These are phyloP conservation scores for Epizoanthus stellaris DNA, from an alignment of 92 coral and sea anemone genomes.

Conservation along the genomic window DNA sequence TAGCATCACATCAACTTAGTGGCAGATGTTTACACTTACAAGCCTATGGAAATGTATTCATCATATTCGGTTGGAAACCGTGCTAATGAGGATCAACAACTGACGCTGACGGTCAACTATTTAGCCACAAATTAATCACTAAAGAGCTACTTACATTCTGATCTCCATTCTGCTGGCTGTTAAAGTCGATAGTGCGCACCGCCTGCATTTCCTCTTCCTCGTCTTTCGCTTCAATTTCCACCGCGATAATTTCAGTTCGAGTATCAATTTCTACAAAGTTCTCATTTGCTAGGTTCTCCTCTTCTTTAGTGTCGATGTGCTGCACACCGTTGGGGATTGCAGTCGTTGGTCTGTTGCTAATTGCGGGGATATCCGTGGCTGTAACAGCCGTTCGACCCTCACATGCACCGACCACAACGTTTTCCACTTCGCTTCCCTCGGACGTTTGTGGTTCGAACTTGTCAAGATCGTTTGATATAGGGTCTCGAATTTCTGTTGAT, in stretches of 20 bases:
- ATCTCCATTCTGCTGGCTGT: neutral
- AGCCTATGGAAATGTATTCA: constrained; percentile 1
- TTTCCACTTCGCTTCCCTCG: neutral
- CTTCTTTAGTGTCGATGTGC: neutral
- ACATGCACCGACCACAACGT: neutral
- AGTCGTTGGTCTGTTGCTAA: neutral
- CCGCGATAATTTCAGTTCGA: neutral
- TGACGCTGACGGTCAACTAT: constrained; percentile 1
- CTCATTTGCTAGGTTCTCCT: neutral
- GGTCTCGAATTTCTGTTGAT: constrained; percentile 44
- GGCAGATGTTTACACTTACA: neutral
- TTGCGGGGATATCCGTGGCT: neutral
- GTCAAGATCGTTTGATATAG: constrained; percentile 26
- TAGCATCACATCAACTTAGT: neutral
- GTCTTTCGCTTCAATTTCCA: neutral
- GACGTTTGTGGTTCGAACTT: constrained; percentile 16
- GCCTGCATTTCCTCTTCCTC: constrained; percentile 28
- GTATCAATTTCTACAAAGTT: neutral
- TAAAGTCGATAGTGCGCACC: constrained; percentile 20
- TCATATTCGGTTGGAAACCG: neutral
- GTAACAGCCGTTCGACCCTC: neutral
- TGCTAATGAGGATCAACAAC: neutral
- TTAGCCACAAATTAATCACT: neutral
- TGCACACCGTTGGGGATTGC: neutral
- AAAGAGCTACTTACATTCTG: constrained; percentile 18